Base-by-base conservation (phyloP, 2,888 invertebrate species). In the Pseudoips prasinana region DNA sequence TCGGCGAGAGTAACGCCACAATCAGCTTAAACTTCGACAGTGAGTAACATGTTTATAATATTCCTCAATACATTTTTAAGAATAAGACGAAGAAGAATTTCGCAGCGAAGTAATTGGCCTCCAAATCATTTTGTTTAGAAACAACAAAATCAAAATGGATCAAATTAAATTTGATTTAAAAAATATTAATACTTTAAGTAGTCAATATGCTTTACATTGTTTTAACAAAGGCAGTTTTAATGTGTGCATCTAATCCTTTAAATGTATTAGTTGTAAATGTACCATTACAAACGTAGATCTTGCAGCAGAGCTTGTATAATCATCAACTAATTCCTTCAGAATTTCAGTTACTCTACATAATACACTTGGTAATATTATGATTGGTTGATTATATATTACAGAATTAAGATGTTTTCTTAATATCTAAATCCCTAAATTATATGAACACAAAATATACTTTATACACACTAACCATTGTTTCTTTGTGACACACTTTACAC, bases 11-110 rank as follows among this genome's bases (percentile, higher is more conserved):
- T 80, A 97, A 97, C 84, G 97, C 97, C 46, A 97, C 97, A 50
- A 97, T 98, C 87, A 97, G 97, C 90, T 93, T 98, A 68, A 98
- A 98, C 90, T 97, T 98, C 91, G 97, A 97, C 93, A 98, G 98
- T 98, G 92, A 96, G 97, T 95, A 53, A 34, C 7, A 2, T 7
- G 2, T 20, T 3, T 8, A 10, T 33, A n/a, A 26, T 35, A 8
- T 28, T 22, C 0, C 8, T 22, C 1, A 0, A 8, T 22, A 36
- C 19, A 8, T 8, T 7, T 29, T 4, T 23, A 26, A 30, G 10
- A 24, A 29, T 26, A 33, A 33, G 4, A n/a, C 8, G 5, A 14
- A 7, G 14, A 38, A 8, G 5, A 29, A 42, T 23, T 8, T 23
- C 5, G 5, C 10, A n/a, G 8, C n/a, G 19, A 33, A n/a, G 22